Evolutionary conservation across 2,113 vertebrate genomes (phyloP).

Genomic region (Misgurnus mizolepis): DNA sequence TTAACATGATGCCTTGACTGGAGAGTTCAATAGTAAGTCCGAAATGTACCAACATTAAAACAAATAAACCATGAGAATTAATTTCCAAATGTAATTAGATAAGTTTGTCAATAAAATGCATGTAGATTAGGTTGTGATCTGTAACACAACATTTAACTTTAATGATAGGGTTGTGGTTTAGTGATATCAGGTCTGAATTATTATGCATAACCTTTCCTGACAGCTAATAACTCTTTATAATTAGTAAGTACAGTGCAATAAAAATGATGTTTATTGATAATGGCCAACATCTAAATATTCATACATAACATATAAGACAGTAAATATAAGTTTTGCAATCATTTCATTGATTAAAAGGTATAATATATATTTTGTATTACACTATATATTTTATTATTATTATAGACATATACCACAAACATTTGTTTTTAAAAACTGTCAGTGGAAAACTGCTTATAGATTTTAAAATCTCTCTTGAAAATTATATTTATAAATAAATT

Average conservation of each 20-base stretch:
- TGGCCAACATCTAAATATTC: conserved; percentile 17
- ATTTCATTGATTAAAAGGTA: no score
- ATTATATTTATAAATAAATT: conserved; percentile 8
- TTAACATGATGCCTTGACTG: neutral
- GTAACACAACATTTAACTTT: conserved; percentile 47
- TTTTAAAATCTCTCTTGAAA: neutral
- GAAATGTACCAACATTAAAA: conserved; percentile 18
- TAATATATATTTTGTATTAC: no score
- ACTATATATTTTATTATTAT: no score
- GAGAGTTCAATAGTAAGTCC: neutral
- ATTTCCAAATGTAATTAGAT: conserved; percentile 38
- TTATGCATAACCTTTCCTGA: conserved; percentile 42
- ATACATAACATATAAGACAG: neutral
- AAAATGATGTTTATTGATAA: conserved; percentile 21
- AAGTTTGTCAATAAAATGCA: conserved; percentile 38
- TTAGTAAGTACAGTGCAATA: conserved; percentile 2
- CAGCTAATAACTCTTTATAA: conserved; percentile 34
- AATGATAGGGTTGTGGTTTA: conserved; percentile 7
- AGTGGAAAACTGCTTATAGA: no score
- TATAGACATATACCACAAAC: no score
- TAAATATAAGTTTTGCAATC: no score
- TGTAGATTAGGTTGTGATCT: conserved; percentile 41
- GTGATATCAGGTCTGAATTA: neutral
- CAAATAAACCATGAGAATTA: conserved; percentile 50
- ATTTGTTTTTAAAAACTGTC: no score